Conservation (phyloP, 2,797 vertebrate genomes). For the Danio tinwini region DNA sequence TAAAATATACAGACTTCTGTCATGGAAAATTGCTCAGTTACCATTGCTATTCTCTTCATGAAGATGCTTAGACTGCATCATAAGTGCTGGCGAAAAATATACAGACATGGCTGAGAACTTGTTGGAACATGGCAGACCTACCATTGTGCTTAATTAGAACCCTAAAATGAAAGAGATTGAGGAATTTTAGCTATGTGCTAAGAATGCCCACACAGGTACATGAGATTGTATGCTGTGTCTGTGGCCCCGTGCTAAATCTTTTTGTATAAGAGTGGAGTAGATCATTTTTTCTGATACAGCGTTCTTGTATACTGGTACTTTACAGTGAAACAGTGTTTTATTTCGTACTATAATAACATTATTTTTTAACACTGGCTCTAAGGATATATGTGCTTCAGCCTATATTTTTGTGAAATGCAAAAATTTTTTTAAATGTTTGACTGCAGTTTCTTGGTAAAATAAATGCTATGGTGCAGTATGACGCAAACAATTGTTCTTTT, state of each 20-base stretch:
- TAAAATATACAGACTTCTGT: background rate
- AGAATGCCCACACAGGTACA: constrained; percentile 77
- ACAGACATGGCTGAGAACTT: constrained; percentile 64
- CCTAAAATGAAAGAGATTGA: constrained; percentile 63
- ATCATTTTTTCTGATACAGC: constrained; percentile 36
- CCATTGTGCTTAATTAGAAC: constrained; percentile 66
- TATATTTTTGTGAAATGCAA: too few relatives aligned
- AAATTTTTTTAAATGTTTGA: too few relatives aligned
- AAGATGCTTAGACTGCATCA: constrained; percentile 27
- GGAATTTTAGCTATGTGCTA: constrained; percentile 72
- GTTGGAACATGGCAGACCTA: constrained; percentile 67
- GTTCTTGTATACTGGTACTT: constrained; percentile 46
- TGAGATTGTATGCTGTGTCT: constrained; percentile 69
- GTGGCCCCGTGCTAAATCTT: constrained; percentile 51
- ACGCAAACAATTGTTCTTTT: too few relatives aligned
- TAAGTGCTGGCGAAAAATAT: constrained; percentile 56
- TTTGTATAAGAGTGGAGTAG: constrained; percentile 43
- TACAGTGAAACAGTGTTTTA: background rate
- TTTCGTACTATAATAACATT: background rate
- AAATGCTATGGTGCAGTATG: too few relatives aligned
- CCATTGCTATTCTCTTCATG: constrained; percentile 7
- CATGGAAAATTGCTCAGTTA: constrained; percentile 22
- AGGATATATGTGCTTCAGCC: too few relatives aligned
- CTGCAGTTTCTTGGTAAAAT: too few relatives aligned
- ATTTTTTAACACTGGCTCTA: background rate